Evolutionary conservation across 2,888 invertebrate genomes (phyloP), one percentile per base, ranked within the genome.

Genomic region (Acanthosoma haemorrhoidale): DNA sequence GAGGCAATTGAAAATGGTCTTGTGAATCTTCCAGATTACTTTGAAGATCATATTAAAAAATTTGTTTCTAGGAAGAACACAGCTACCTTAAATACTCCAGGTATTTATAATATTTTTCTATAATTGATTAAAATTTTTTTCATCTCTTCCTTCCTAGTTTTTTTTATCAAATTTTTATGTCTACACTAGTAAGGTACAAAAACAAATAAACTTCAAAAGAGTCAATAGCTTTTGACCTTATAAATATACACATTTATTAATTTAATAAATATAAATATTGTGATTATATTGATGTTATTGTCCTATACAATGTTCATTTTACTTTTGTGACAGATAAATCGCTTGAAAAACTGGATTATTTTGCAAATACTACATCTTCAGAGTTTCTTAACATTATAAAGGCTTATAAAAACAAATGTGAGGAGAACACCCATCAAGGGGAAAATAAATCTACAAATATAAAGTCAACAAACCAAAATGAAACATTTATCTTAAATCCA

Each of bases 1-100:
- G 80, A 83, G 68, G 80, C 84, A 73, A 83, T 89, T 8, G 85
- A 83, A 73, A 79, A 83, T 32, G 86, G 86, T 6, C 79, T 84
- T 16, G 29, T 74, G 11, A 60, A 67, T 18, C 34, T 74, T 9
- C 71, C 68, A 25, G 21, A 51, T 18, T 25, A 34, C 8, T 25
- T 70, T 4, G n/a, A 29, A 16, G 29, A n/a, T 15, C 74, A 74
- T 57, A 39, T 73, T 32, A 68, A 59, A 31, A 69, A 66, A 21
- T 74, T 74, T 67, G 39, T 64, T 3, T 64, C 70, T 2, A 66
- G 74, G 8, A 60, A 21, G 34, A 31, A 70, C 13, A 57, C 25
- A 0, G 0, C 29, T 2, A n/a, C 13, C 29, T 25, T 51, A 25
- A 21, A 21, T 5, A n/a, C n/a, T 25, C 5, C n/a, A 25, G 51